phyloP scores from a whole-genome alignment of 2,113 vertebrate species.

The Canis aureus region DNA sequence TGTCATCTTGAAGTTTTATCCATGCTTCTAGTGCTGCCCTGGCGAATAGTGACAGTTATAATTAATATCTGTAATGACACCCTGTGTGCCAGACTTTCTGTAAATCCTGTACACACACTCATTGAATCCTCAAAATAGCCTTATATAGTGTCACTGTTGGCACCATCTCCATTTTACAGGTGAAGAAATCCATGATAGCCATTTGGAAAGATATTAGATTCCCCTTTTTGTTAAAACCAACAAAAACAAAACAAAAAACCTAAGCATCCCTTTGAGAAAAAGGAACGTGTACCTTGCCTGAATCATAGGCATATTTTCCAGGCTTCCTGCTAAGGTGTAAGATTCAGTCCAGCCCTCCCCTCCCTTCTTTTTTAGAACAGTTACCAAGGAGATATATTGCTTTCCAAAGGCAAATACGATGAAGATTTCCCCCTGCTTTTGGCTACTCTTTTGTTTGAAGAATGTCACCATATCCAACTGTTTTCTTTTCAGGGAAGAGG shows the following conservation, averaged over 20 bases:
- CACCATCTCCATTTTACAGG: neutral
- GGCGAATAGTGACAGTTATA: neutral
- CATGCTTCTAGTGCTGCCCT: neutral
- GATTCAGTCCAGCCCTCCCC: slow-evolving; percentile 44
- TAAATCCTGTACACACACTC: neutral
- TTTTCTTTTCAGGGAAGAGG: slow-evolving; percentile 24
- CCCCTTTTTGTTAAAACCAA: slow-evolving; percentile 33
- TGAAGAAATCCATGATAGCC: neutral
- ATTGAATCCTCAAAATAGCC: neutral
- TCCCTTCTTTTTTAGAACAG: slow-evolving; percentile 76
- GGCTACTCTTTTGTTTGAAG: slow-evolving; percentile 66
- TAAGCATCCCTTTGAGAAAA: slow-evolving; percentile 29
- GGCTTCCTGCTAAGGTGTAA: slow-evolving; percentile 62
- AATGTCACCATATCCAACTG: slow-evolving; percentile 30
- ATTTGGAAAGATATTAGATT: slow-evolving; percentile 3
- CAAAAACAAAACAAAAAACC: neutral
- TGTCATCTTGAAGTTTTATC: neutral
- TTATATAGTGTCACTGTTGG: neutral
- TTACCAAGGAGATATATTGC: slow-evolving; percentile 84
- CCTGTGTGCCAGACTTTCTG: neutral
- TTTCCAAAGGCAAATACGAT: slow-evolving; percentile 76
- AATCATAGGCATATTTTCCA: slow-evolving; percentile 60
- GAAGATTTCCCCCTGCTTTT: slow-evolving; percentile 57
- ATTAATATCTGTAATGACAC: neutral
- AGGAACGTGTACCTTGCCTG: slow-evolving; percentile 12